Evolutionary conservation across 35 echinoderm and acorn worm genomes (phyloP), one percentile per base, ranked within the genome.

Genomic region (Ptychodera flava): DNA sequence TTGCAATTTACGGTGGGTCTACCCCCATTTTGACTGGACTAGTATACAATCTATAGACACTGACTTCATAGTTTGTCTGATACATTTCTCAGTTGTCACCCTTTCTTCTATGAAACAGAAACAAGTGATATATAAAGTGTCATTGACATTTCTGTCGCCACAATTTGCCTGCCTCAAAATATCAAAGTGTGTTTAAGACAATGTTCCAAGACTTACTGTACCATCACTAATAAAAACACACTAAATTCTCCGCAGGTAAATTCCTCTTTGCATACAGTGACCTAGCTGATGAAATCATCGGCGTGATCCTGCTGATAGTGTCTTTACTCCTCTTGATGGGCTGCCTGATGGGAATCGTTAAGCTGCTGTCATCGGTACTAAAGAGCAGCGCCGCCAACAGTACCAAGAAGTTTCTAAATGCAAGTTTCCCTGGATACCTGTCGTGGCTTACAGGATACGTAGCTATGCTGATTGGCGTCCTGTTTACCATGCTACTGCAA

Each of bases 401-500:
- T 35, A 91, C 93, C 78, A 90, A 90, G 36, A 89, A 90, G 30
- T 85, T 90, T 29, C 77, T 94, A 75, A 97, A 97, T 76, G 95
- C 95, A 31, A 88, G 94, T n/a, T 97, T 97, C 36, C 95, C 95
- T 22, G 89, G 92, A 33, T 84, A 79, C 16, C 91, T 94, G 78
- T 84, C 85, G 0, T 94, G 82, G 85, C 78, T 94, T 10, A 91
- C 95, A 0, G 95, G 95, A 30, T 97, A 97, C 92, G 87, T 94
- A 64, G 92, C 92, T 37, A 97, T 97, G 15, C 34, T 94, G 16
- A 86, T 97, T 0, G 95, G 95, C 82, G 95, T 92, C 35, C 81
- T 76, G 0, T 36, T 97, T 31, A 97, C 95, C 1, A 94, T 97
- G 76, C 76, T 97, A 15, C 92, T 97, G n/a, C 95, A 97, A 82